These are phyloP conservation scores for Stegana nigrithorax DNA, from an alignment of 2,888 invertebrate genomes.

Conservation along the genomic window DNA sequence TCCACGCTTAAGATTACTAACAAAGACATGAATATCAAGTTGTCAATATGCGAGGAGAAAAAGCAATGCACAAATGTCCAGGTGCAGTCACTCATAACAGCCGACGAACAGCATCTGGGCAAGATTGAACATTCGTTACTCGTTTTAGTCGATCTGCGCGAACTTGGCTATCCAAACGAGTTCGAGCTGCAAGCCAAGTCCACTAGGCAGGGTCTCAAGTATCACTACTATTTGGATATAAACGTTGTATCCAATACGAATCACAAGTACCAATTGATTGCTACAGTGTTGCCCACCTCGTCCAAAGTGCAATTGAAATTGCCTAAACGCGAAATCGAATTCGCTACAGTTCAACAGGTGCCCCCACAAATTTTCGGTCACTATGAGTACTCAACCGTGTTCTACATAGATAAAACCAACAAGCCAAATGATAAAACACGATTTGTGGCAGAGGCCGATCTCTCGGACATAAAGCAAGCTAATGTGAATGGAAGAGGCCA, in stretches of 20 bases:
- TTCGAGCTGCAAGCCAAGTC: conserved; percentile 78
- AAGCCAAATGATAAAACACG: conserved; percentile 78
- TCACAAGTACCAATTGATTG: conserved; percentile 78
- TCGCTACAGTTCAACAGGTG: conserved; percentile 72
- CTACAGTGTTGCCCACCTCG: conserved; percentile 75
- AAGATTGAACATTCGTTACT: conserved; percentile 74
- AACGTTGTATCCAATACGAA: conserved; percentile 78
- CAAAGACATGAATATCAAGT: conserved; percentile 77
- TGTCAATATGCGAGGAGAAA: conserved; percentile 82
- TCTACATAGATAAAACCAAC: conserved; percentile 79
- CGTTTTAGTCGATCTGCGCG: conserved; percentile 78
- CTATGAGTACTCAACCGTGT: conserved; percentile 73
- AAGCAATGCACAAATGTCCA: conserved; percentile 83
- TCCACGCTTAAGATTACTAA: conserved; percentile 79
- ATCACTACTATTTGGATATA: conserved; percentile 78
- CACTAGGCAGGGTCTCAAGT: conserved; percentile 72
- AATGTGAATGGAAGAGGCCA: conserved; percentile 71
- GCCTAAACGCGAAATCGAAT: conserved; percentile 76
- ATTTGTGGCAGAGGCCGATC: conserved; percentile 71
- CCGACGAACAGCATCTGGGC: conserved; percentile 49
- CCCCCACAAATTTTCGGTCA: conserved; percentile 72
- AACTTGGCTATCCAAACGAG: conserved; percentile 80
- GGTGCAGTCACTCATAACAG: conserved; percentile 51
- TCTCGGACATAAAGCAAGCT: conserved; percentile 70
- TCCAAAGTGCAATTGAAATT: conserved; percentile 75